Base-by-base conservation (phyloP, 2,797 vertebrate species). In the Tympanoctomys barrerae region DNA sequence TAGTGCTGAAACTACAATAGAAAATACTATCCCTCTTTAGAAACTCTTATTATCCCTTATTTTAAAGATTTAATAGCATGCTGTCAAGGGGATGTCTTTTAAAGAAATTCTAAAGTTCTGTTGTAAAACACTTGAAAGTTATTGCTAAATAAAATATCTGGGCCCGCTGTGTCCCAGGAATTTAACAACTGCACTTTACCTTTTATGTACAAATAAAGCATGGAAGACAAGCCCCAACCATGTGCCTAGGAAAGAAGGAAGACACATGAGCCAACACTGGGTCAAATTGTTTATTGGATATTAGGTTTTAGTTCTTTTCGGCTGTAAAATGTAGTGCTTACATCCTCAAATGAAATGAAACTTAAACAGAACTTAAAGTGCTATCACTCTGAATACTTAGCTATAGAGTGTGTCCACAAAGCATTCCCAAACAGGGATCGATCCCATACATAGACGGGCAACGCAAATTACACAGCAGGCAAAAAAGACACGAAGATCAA, bases 41-140 rank as follows among this genome's bases (percentile, higher is more conserved):
- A 80, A 97, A 93, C 93, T 46, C 7, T 80, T 66, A 87, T 49
- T 75, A 36, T 66, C 33, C 90, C 73, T 61, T 83, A 59, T 73
- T 86, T 95, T 94, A 90, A 92, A 87, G 68, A 59, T 90, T 82
- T 96, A 96, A 85, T 79, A 68, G 64, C 22, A n/a, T 79, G 13
- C 36, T 91, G 49, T 79, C 82, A 94, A 91, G 82, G 8, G 54
- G 59, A 28, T 2, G 39, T 71, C 36, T 94, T 90, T 91, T 78
- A 70, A 94, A 82, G 18, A 93, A 42, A 92, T 92, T 86, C 79
- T 94, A 90, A 88, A 88, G 57, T 75, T 92, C 24, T 92, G 49
- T 91, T 89, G 26, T 91, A 75, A 89, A 97, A 82, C 42, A 87
- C 62, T 92, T 97, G 59, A 83, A 95, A 92, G 52, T 87, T 81